Conservation (phyloP, 2,888 invertebrate genomes). For the Nomada hirtipes region DNA sequence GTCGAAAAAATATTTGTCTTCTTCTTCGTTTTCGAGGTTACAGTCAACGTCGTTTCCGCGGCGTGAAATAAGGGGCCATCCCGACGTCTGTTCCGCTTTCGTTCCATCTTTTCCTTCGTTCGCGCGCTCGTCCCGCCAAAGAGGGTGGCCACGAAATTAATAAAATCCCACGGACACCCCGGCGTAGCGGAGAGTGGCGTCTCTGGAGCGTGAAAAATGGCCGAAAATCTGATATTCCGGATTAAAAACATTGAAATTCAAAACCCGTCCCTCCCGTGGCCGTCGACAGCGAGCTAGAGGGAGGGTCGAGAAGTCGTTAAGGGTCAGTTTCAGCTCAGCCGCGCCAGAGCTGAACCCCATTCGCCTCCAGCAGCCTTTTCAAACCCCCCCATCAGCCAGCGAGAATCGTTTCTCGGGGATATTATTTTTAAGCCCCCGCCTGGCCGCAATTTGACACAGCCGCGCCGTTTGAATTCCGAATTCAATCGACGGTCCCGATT, state of each 20-base stretch:
- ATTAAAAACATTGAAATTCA: conserved; percentile 85
- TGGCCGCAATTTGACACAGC: conserved; percentile 81
- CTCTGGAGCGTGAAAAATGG: conserved; percentile 83
- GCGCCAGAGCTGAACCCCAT: conserved; percentile 55
- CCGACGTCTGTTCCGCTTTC: conserved; percentile 36
- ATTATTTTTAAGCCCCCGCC: conserved; percentile 79
- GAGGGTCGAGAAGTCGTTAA: conserved; percentile 83
- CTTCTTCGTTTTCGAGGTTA: conserved; percentile 38
- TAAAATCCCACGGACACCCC: conserved; percentile 78
- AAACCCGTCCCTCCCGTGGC: conserved; percentile 80
- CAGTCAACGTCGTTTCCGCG: conserved; percentile 39
- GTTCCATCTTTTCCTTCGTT: conserved; percentile 30
- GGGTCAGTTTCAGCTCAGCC: conserved; percentile 82
- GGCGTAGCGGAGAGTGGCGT: conserved; percentile 58
- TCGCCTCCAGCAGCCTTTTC: conserved; percentile 30
- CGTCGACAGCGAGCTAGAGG: conserved; percentile 46
- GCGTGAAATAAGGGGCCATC: conserved; percentile 52
- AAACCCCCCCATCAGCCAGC: conserved; percentile 39
- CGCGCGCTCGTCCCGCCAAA: conserved; percentile 11
- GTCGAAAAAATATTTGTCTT: neutral
- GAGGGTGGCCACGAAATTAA: conserved; percentile 76
- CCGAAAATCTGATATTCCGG: conserved; percentile 84
- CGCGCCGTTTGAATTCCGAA: conserved; percentile 82
- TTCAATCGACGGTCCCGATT: conserved; percentile 79
- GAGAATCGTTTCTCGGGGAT: conserved; percentile 68